Conservation (phyloP, 2,797 vertebrate genomes). For the Geotrypetes seraphini region DNA sequence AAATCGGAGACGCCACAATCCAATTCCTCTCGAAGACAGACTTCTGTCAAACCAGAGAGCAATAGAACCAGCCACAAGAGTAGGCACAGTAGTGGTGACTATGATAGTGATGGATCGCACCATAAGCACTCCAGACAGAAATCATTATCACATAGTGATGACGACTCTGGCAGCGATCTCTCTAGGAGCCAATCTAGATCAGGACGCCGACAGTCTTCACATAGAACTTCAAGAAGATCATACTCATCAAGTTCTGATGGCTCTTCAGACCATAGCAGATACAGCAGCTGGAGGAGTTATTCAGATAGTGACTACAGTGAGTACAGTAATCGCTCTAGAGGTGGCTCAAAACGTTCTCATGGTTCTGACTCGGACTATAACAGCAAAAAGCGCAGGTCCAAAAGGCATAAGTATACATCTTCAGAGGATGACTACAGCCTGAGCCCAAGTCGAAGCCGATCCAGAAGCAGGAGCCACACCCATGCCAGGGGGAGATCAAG, state of each 20-base stretch:
- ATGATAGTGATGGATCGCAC: slow-evolving; percentile 64
- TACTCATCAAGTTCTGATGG: slow-evolving; percentile 84
- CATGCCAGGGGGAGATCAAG: slow-evolving; percentile 47
- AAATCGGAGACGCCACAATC: slow-evolving; percentile 57
- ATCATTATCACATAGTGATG: slow-evolving; percentile 68
- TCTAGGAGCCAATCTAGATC: slow-evolving; percentile 78
- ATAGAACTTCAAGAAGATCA: slow-evolving; percentile 66
- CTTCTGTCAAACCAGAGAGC: slow-evolving; percentile 41
- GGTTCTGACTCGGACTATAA: slow-evolving; percentile 75
- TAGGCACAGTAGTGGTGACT: slow-evolving; percentile 77
- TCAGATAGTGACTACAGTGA: slow-evolving; percentile 89
- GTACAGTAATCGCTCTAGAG: slow-evolving; percentile 68
- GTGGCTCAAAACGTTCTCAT: slow-evolving; percentile 68
- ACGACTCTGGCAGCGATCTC: slow-evolving; percentile 72
- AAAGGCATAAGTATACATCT: slow-evolving; percentile 76
- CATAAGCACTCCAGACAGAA: slow-evolving; percentile 60
- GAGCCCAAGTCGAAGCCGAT: slow-evolving; percentile 71
- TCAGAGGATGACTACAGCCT: slow-evolving; percentile 75
- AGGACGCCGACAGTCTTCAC: slow-evolving; percentile 55
- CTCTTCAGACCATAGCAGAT: slow-evolving; percentile 81
- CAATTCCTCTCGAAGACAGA: slow-evolving; percentile 49
- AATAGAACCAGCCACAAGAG: slow-evolving; percentile 32
- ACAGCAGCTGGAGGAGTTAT: slow-evolving; percentile 70
- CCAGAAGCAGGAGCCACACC: slow-evolving; percentile 60
- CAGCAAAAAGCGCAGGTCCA: slow-evolving; percentile 72